Evolutionary conservation across 2,888 invertebrate species (phyloP), one percentile per base, ranked within the genome.

Genomic region (Chymomyza amoena): DNA sequence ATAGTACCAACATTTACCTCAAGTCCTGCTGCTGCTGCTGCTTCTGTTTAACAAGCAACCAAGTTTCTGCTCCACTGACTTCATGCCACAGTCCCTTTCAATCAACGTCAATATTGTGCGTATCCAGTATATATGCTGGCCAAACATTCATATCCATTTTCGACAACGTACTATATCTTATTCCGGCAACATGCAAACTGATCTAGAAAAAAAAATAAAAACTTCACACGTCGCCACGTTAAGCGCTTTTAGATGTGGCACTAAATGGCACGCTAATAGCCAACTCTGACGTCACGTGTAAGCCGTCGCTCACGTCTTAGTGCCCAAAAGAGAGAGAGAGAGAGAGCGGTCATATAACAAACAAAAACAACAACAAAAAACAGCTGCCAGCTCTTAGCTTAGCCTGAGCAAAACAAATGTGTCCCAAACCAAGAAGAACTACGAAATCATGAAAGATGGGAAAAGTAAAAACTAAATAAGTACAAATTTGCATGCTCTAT

Each of bases 31-130:
- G 18, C 15, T 15, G 50, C 5, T 51, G 18, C 28, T 20, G 60
- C n/a, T 13, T 13, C 39, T 45, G 39, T 13, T 45, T 45, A 45
- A 4, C 39, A 45, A 45, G 39, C 39, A 45, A 45, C 13, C 39
- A 4, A 32, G 1, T 32, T 32, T 32, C 6, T 32, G 32, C 32
- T 7, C 7, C 32, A 32, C 32, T 45, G 39, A 45, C 13, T 45
- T 10, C 39, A 0, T 25, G 36, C 64, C 32, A n/a, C 54, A 54
- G 66, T 66, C 61, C 61, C 36, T 52, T 61, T 61, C 61, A 61
- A 66, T 66, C 66, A 45, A 28, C 61, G 61, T 66, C 66, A 67
- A 67, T 67, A 67, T 67, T 52, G 56, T 36, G 32, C 28, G 52
- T 67, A 56, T 36, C 13, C 32, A 54, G 56, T 36, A 20, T 16